Percentiles rank a stretch among this genome's conserved stretches.
phyloP scores from a whole-genome alignment of 1,140 invertebrate species.

The Pogonognathellus flavescens region DNA sequence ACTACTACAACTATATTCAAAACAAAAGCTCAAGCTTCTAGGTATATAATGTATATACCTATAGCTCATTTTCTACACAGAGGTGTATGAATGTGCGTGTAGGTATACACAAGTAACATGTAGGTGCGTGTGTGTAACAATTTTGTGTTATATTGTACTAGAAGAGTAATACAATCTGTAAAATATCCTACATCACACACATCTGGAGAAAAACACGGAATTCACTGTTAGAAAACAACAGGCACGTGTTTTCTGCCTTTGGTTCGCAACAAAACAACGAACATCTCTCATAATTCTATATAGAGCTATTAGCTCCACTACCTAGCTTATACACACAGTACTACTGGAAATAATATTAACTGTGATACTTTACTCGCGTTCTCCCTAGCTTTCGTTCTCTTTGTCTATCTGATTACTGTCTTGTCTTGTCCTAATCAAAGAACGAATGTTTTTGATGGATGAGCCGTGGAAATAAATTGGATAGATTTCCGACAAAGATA shows the following conservation, averaged over 20 bases:
- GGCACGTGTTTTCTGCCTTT: slow-evolving; percentile 35
- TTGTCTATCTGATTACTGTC: slow-evolving; percentile 11
- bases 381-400: no score
- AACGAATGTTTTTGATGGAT: slow-evolving; percentile 45
- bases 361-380: no score
- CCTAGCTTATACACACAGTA: neutral
- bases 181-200: slow-evolving; percentile 34
- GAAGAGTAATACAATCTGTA: neutral
- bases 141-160: no score
- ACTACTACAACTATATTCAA: no score
- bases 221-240: slow-evolving; percentile 12
- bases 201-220: slow-evolving; percentile 25
- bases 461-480: slow-evolving; percentile 48
- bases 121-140: no score
- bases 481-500: slow-evolving; percentile 36
- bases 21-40: no score
- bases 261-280: slow-evolving; percentile 19
- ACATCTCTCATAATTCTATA: neutral
- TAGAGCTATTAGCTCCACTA: neutral
- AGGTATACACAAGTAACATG: no score
- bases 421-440: slow-evolving; percentile 28
- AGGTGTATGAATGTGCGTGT: no score
- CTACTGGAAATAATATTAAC: no score
- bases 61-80: no score
- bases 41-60: no score